Evolutionary conservation across 2,888 invertebrate species (phyloP), one percentile per base, ranked within the genome.

Genomic region (Tenthredo amoena): DNA sequence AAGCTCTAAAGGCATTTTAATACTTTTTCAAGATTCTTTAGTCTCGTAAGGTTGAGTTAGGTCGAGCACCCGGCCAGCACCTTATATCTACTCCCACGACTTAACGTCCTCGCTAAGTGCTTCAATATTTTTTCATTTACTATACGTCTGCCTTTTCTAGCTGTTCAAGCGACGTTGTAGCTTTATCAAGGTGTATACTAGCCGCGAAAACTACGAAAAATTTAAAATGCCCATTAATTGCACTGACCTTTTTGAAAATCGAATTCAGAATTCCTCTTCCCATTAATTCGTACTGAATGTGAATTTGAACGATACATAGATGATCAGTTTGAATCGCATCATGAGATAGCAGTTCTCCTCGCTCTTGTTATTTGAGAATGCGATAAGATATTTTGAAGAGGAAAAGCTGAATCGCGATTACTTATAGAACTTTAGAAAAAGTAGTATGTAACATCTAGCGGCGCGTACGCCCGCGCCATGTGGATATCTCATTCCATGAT

Each of bases 91-190:
- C 50, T 26, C 15, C 34, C 55, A 65, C 43, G 85, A 65, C 77
- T 79, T 47, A 65, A 15, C 77, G 76, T 62, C 37, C 47, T 47
- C 43, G 43, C 85, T 79, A 79, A 85, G 85, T 85, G 85, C 85
- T 79, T 37, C 34, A 34, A 79, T 85, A 79, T 85, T 85, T 85
- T 85, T 85, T 79, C 85, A 85, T 85, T 79, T 62, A 85, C 65
- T 58, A 40, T 77, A 50, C 31, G 34, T 47, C 55, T n/a, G 31
- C 47, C 31, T 50, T 34, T 34, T 77, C 47, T 77, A 55, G 15
- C 77, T 77, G 76, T 77, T 47, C 31, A 76, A 26, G 55, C n/a
- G 55, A 55, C 55, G 47, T 43, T 76, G n/a, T 47, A 55, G 31
- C 26, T 31, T 34, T 55, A 77, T 55, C 9, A 71, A 84, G 21